Evolutionary conservation across 53 echinoderm and acorn worm species (phyloP), one percentile per base, ranked within the genome.

Genomic region (Apostichopus leukothele): DNA sequence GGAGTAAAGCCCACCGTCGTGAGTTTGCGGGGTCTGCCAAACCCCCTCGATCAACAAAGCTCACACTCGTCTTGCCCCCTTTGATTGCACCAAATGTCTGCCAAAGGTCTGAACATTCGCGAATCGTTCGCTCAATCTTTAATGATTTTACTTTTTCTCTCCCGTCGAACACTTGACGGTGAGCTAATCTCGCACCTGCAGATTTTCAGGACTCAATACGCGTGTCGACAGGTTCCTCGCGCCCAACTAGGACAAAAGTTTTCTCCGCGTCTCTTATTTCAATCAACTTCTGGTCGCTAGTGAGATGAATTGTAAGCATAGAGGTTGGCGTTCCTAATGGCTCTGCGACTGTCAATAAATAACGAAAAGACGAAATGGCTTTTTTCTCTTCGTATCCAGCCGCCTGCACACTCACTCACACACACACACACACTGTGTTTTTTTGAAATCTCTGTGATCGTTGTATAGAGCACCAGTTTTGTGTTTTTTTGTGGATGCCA

Each of bases 271-370:
- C 84, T 90, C 90, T 93, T 86, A 91, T 91, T 94, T 94, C 91
- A 93, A 94, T 93, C 90, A 93, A 91, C 85, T 85, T 74, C 73
- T 94, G 92, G 92, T 89, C 91, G 75, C 90, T 91, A 91, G 93
- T 91, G 91, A 92, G 96, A 94, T 91, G 96, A 94, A 94, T 96
- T 93, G 92, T 94, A 88, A 92, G 92, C 91, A 92, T 89, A 91
- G 92, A 90, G 90, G 90, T 90, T 90, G 88, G 89, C 94, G 94
- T 90, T 93, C 93, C 96, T 96, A 96, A 96, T 94, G 93, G 95
- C 93, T 93, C 97, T 93, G 94, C 94, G 95, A 96, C 93, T 95
- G 95, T 97, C 93, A 97, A 97, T 97, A 97, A 96, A 96, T 96
- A 94, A 93, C 96, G 92, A 96, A 94, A 94, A 91, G 93, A 93